These are phyloP conservation scores for Epiblema foenella DNA, from an alignment of 2,888 invertebrate genomes.

Conservation along the genomic window DNA sequence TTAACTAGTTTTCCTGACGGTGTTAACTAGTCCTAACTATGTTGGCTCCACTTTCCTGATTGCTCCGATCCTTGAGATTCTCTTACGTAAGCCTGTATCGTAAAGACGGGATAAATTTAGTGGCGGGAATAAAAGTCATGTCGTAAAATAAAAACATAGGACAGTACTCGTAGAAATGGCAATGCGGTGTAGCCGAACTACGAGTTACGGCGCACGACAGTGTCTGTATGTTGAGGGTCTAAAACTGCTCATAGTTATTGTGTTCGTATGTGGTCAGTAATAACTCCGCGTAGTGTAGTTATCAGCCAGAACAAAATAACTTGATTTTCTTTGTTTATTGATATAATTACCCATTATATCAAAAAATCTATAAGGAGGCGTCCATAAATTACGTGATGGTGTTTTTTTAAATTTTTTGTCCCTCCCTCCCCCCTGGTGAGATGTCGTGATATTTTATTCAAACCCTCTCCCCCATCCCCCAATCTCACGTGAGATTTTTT, in stretches of 20 bases:
- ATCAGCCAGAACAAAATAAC: too few relatives aligned
- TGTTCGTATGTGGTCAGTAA: too few relatives aligned
- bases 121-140: conserved; percentile 25
- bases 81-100: conserved; percentile 29
- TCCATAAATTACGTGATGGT: too few relatives aligned
- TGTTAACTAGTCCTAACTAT: conserved; percentile 25
- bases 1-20: conserved; percentile 23
- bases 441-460: too few relatives aligned
- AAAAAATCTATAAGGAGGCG: too few relatives aligned
- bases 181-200: conserved; percentile 14
- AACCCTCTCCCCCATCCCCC: too few relatives aligned
- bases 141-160: conserved; percentile 28
- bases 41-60: conserved; percentile 26
- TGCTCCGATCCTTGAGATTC: conserved; percentile 20
- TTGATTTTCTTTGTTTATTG: too few relatives aligned
- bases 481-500: too few relatives aligned
- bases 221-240: conserved; percentile 3
- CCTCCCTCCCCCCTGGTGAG: too few relatives aligned
- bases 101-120: conserved; percentile 26
- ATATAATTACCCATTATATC: too few relatives aligned
- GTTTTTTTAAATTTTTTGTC: too few relatives aligned
- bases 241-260: not conserved
- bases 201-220: conserved; percentile 10
- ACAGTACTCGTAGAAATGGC: conserved; percentile 20
- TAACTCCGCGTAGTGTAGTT: not conserved